Base-by-base conservation (phyloP, 2,113 vertebrate genomes). In the Crotalus horridus region DNA sequence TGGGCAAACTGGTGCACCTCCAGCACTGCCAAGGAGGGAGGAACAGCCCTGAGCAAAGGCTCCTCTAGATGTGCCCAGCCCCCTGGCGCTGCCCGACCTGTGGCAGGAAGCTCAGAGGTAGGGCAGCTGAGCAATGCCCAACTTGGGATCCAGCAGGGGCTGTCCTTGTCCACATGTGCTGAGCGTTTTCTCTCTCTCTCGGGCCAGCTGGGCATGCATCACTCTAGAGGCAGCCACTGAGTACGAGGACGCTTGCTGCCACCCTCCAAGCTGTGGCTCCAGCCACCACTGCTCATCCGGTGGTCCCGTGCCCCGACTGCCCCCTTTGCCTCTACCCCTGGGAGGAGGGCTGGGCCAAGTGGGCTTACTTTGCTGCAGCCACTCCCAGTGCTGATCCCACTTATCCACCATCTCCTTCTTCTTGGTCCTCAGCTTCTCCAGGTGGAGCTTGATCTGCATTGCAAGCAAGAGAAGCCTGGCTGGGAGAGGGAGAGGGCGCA, bases 1-100 rank as follows among this genome's bases (percentile, higher is more conserved):
- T 99, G 99, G 13, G 99, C 99, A 39, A 99, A 99, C 97, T 99
- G 99, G 94, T 99, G 98, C 4, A 99, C 98, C 96, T 99, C 99
- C 96, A 99, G 95, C 98, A 98, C 99, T 99, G 96, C 48, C 61
- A 39, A 90, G 39, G 88, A 61, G 91, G 48, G 24, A 0, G n/a
- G 0, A 1, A 23, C 39, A 17, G 26, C n/a, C 3, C 0, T 56
- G 2, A 54, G 29, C 5, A n/a, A 26, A 88, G 51, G 15, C 12
- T 88, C 26, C 86, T 29, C 13, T 24, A 26, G 26, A 53, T 2
- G 2, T 74, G 69, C 69, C 69, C 17, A 6, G 15, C 15, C 15
- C 17, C 24, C 29, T 55, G 39, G 39, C 39, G 43, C 85, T 24
- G 7, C 33, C 39, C 6, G 20, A 6, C 81, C 39, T 2, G 7